Percentiles rank a stretch among this genome's conserved stretches.
These are phyloP conservation scores for Galeruca laticollis DNA, from an alignment of 2,888 invertebrate species.

Conservation along the genomic window DNA sequence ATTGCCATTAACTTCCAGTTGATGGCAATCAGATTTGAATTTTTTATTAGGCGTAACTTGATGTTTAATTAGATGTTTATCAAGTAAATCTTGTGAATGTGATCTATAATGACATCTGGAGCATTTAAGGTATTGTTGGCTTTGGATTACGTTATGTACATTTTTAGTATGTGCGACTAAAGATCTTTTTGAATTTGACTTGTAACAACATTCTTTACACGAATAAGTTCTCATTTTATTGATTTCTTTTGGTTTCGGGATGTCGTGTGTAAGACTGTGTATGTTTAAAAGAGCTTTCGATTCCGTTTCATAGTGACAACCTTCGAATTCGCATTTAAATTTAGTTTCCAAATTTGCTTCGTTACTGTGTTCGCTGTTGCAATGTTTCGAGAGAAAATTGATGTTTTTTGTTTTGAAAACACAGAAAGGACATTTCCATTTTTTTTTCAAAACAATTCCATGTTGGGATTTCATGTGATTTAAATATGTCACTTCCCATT, in stretches of 20 bases:
- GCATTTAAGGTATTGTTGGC: constrained; percentile 30
- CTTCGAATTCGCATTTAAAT: constrained; percentile 26
- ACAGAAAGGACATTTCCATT: constrained; percentile 39
- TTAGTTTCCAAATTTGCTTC: constrained; percentile 17
- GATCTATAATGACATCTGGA: constrained; percentile 39
- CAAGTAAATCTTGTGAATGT: constrained; percentile 21
- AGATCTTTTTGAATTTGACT: constrained; percentile 36
- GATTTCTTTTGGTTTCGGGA: neutral
- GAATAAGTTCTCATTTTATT: constrained; percentile 29
- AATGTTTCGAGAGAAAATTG: constrained; percentile 37
- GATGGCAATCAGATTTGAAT: no score
- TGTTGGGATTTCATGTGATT: constrained; percentile 46
- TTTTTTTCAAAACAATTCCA: constrained; percentile 34
- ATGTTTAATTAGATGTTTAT: constrained; percentile 38
- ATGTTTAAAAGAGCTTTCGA: constrained; percentile 24
- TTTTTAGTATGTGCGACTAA: constrained; percentile 33
- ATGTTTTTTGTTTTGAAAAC: constrained; percentile 42
- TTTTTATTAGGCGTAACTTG: constrained; percentile 23
- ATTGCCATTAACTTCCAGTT: neutral
- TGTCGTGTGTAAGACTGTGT: constrained; percentile 24
- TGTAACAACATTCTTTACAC: constrained; percentile 39
- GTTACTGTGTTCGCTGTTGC: constrained; percentile 34
- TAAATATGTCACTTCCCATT: constrained; percentile 44
- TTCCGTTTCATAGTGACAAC: constrained; percentile 24
- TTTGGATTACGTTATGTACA: constrained; percentile 26